These are phyloP conservation scores for Ciconia nigra DNA, from an alignment of 2,797 vertebrate species.

Conservation along the genomic window DNA sequence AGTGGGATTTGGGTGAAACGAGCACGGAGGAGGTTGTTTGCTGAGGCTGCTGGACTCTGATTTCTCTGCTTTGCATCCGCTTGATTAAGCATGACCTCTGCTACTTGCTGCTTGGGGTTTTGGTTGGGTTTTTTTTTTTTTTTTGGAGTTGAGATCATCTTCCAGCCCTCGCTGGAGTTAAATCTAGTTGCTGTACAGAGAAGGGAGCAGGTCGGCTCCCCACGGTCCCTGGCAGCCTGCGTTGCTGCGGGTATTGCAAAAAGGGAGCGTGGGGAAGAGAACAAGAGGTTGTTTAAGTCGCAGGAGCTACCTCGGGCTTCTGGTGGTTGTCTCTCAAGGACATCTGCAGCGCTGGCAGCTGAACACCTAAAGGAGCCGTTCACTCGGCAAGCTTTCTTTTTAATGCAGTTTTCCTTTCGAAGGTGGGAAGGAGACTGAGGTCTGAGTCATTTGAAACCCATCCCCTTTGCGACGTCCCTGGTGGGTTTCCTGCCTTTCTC, in stretches of 20 bases:
- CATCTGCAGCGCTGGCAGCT: not conserved
- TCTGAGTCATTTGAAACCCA: too few species aligned
- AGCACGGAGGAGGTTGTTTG: not conserved
- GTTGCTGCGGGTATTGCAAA: not conserved
- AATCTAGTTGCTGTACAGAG: not conserved
- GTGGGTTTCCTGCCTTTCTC: not conserved
- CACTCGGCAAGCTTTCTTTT: rapidly evolving
- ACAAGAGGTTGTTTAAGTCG: not conserved
- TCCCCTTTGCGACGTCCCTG: not conserved
- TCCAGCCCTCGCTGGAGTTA: not conserved
- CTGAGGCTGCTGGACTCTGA: not conserved
- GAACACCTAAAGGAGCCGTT: not conserved
- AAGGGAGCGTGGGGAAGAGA: not conserved
- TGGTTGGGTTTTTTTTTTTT: not conserved
- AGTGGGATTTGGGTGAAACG: not conserved
- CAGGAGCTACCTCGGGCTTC: not conserved
- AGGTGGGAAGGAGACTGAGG: not conserved
- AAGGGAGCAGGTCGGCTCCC: not conserved
- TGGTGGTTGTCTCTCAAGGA: not conserved
- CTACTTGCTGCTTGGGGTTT: not conserved
- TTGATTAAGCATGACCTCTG: not conserved
- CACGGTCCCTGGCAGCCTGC: not conserved
- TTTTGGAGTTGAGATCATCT: not conserved
- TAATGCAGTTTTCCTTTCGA: rapidly evolving
- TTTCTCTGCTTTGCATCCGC: not conserved